A percentile compares a stretch with the other conserved stretches of the same genome.
phyloP scores from a whole-genome alignment of 2,888 invertebrate species.

The Eristalis pertinax region DNA sequence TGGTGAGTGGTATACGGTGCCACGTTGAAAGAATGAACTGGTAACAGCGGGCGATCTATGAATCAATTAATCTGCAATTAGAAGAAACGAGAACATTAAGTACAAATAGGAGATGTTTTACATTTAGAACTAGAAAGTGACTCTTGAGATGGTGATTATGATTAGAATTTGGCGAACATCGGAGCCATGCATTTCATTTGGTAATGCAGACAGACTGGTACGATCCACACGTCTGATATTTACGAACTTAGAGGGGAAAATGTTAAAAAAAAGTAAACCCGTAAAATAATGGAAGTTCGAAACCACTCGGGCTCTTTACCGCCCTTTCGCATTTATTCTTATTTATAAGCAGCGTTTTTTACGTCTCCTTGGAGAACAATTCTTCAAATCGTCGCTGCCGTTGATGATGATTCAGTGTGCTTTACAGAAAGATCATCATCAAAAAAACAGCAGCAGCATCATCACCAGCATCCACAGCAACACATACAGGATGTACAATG shows the following conservation, averaged over 20 bases:
- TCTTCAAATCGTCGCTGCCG: slow-evolving; percentile 44
- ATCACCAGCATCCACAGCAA: slow-evolving; percentile 34
- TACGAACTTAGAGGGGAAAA: no score
- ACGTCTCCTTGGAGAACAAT: slow-evolving; percentile 36
- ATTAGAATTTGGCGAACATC: neutral
- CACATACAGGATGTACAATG: slow-evolving; percentile 45
- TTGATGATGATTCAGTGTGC: slow-evolving; percentile 35
- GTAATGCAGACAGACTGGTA: no score
- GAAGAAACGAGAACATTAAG: slow-evolving; percentile 21
- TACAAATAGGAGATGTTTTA: neutral
- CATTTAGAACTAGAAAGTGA: no score
- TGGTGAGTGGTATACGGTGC: slow-evolving; percentile 64
- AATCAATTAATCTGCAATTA: slow-evolving; percentile 60
- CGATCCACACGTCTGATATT: no score
- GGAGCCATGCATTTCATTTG: no score
- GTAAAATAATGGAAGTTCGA: no score
- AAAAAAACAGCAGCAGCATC: slow-evolving; percentile 15
- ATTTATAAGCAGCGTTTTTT: neutral
- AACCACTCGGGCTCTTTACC: no score
- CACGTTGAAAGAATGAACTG: slow-evolving; percentile 46
- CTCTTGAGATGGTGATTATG: neutral
- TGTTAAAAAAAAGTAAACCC: no score
- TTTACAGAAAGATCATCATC: slow-evolving; percentile 25
- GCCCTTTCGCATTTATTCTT: neutral
- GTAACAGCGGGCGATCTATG: slow-evolving; percentile 28